A percentile compares a stretch with the other conserved stretches of the same genome.
These are phyloP conservation scores for Irena cyanogastra DNA, from an alignment of 2,113 vertebrate genomes.

Conservation along the genomic window DNA sequence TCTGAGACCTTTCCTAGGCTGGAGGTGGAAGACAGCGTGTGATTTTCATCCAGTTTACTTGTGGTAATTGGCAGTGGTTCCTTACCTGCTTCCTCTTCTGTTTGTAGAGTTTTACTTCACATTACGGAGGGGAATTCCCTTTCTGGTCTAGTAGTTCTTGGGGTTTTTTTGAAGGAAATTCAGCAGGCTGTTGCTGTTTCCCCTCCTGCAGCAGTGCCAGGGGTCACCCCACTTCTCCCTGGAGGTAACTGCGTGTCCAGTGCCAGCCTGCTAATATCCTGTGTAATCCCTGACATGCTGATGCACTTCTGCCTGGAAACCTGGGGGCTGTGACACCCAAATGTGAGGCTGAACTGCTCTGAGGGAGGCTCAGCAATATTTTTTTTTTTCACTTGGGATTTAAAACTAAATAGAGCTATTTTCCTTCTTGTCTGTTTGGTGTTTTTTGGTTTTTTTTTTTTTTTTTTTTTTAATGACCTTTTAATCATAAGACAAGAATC, in stretches of 20 bases:
- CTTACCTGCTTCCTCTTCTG: neutral
- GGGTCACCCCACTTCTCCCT: neutral
- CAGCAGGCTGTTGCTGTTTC: neutral
- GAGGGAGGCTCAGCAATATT: neutral
- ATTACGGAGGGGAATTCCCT: neutral
- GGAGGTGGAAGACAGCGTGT: neutral
- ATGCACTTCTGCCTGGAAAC: neutral
- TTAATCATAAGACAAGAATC: neutral
- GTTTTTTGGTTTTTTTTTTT: neutral
- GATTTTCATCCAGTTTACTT: neutral
- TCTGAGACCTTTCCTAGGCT: neutral
- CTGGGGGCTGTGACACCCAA: neutral
- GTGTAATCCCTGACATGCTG: neutral
- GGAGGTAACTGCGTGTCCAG: fast-evolving
- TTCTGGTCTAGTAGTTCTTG: neutral
- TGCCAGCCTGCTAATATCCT: neutral
- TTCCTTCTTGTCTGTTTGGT: neutral
- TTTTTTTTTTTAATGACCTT: neutral
- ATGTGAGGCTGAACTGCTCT: neutral
- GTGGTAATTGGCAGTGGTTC: neutral
- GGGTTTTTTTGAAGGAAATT: neutral
- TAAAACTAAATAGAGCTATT: neutral
- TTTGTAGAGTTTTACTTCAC: neutral
- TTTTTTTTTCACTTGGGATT: neutral
- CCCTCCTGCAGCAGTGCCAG: neutral